These are phyloP conservation scores for Meta bourneti DNA, from an alignment of 2,888 invertebrate species.

Conservation along the genomic window DNA sequence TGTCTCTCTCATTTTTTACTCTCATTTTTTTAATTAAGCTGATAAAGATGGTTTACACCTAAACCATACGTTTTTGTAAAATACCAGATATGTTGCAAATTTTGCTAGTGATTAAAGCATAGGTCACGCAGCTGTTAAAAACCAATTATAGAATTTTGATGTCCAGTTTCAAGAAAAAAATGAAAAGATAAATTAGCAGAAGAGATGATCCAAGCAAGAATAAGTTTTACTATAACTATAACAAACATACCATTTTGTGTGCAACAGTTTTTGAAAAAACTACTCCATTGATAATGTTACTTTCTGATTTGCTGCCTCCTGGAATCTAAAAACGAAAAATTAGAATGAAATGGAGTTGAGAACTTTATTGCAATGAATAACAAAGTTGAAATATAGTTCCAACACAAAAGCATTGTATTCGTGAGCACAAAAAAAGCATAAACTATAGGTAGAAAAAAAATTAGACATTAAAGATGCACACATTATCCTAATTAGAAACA, in stretches of 20 bases:
- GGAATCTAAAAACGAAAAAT: constrained; percentile 80
- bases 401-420: not conserved
- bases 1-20: no score
- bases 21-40: no score
- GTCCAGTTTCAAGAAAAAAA: not conserved
- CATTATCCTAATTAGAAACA: no score
- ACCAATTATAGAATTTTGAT: no score
- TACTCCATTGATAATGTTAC: constrained; percentile 91
- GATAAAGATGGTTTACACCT: no score
- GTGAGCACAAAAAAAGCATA: not conserved
- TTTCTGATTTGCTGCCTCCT: constrained; percentile 88
- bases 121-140: no score
- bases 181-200: not conserved
- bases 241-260: constrained; percentile 89
- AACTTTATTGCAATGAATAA: not conserved
- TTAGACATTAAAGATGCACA: not conserved
- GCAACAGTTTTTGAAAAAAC: constrained; percentile 97
- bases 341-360: not conserved
- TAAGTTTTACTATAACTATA: not conserved
- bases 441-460: not conserved
- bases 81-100: no score
- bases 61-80: no score
- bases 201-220: not conserved
- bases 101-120: no score
- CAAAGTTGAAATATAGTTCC: not conserved